Evolutionary conservation across 2,888 invertebrate genomes (phyloP).

Genomic region (Campoplex nolae): DNA sequence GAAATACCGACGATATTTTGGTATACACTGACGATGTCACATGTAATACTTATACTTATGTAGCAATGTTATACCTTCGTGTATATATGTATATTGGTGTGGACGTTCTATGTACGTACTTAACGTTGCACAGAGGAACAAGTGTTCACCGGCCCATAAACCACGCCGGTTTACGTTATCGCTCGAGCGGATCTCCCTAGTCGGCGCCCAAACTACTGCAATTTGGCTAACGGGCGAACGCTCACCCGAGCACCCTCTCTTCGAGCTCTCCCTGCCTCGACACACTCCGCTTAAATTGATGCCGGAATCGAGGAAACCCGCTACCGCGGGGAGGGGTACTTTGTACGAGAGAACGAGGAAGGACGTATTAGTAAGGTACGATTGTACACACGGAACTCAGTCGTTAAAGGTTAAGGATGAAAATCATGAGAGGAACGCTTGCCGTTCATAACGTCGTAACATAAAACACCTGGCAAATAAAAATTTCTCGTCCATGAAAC

Average conservation of each 20-base stretch:
- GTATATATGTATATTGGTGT: neutral
- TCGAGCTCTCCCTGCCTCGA: neutral
- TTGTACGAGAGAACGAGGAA: slow-evolving; percentile 49
- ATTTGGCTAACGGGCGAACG: slow-evolving; percentile 76
- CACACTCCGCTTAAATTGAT: slow-evolving; percentile 53
- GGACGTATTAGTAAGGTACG: slow-evolving; percentile 45
- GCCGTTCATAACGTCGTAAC: neutral
- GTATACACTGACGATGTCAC: neutral
- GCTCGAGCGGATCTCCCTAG: slow-evolving; percentile 79
- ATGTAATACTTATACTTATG: slow-evolving; percentile 23
- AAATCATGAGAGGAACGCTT: neutral
- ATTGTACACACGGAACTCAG: slow-evolving; percentile 37
- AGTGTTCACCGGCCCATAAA: slow-evolving; percentile 80
- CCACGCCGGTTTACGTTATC: slow-evolving; percentile 82
- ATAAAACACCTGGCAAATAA: slow-evolving; percentile 6
- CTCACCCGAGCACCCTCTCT: slow-evolving; percentile 53
- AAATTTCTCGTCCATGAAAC: neutral
- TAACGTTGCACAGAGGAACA: slow-evolving; percentile 65
- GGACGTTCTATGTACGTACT: slow-evolving; percentile 25
- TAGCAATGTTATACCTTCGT: slow-evolving; percentile 16
- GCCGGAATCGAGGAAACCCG: slow-evolving; percentile 60
- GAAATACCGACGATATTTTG: slow-evolving; percentile 19
- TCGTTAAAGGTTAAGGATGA: slow-evolving; percentile 46
- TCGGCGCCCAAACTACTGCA: slow-evolving; percentile 79
- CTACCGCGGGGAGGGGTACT: slow-evolving; percentile 31